Base-by-base conservation (phyloP, 2,888 invertebrate species). In the Drosophila anomalata region DNA sequence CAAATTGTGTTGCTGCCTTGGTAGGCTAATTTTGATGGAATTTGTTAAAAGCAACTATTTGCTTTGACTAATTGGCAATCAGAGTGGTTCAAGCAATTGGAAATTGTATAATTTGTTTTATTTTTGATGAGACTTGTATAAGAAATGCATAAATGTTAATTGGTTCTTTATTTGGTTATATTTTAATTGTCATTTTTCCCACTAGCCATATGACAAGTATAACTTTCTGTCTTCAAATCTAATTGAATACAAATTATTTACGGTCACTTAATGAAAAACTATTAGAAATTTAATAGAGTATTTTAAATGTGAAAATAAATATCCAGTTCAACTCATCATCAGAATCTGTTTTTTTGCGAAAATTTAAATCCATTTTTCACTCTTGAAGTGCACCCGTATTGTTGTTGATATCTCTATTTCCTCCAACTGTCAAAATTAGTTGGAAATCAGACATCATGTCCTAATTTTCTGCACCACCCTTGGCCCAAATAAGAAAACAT, bases 21-120 rank as follows among this genome's bases (percentile, higher is more conserved):
- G 29, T 63, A 24, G 22, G 63, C 47, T 61, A 61, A 61, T 48
- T 61, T 62, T 7, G 36, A 36, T 36, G 36, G 36, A 36, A 42
- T 42, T 17, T 42, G 42, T 42, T 17, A 11, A 42, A 11, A 42
- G 42, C 42, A 42, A 42, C 42, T 17, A 42, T 42, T 42, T 17
- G 20, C 17, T 36, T 36, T 36, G 36, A 36, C 36, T 36, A 36
- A 36, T 36, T 36, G 36, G 36, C 36, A 36, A 36, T 36, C 36
- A 7, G 14, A 36, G 14, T 5, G 36, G 36, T n/a, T 36, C 5
- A n/a, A 7, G 36, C 12, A 36, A 36, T 14, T 36, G 36, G 2
- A 36, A 36, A 36, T 14, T 36, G 36, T 7, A 36, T 36, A 36
- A n/a, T n/a, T n/a, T 33, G n/a, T 33, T 5, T 2, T n/a, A n/a